Conservation (phyloP, 2,888 invertebrate species). For the Ennomos erosarius region DNA sequence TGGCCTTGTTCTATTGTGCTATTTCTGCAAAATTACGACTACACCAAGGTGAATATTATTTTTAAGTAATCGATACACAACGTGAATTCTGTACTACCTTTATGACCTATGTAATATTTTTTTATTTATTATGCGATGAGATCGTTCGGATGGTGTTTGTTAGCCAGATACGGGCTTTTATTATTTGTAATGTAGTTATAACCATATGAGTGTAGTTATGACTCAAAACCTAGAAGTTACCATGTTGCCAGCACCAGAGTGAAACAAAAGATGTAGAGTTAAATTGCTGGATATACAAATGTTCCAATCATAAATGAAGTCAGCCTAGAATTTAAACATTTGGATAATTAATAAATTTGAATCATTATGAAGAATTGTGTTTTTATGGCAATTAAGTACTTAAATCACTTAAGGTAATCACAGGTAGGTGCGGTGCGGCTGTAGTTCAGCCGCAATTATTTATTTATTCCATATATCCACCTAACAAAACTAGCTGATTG, state of each 20-base stretch:
- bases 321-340: background rate
- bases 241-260: slow-evolving; percentile 27
- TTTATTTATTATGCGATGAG: background rate
- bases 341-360: slow-evolving; percentile 5
- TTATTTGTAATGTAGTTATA: slow-evolving; percentile 3
- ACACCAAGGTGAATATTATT: slow-evolving; percentile 26
- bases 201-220: too few relatives aligned
- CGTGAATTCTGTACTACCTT: background rate
- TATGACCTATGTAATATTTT: slow-evolving; percentile 1
- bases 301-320: background rate
- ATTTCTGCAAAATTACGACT: slow-evolving; percentile 11
- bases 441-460: slow-evolving; percentile 9
- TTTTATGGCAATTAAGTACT: background rate
- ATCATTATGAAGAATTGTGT: slow-evolving; percentile 7
- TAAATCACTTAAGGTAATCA: background rate
- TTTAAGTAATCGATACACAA: slow-evolving; percentile 1
- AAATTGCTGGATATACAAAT: background rate
- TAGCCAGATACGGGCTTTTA: slow-evolving; percentile 25
- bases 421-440: too few relatives aligned
- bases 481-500: slow-evolving; percentile 22
- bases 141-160: slow-evolving; percentile 1
- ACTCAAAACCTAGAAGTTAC: slow-evolving; percentile 25
- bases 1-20: background rate
- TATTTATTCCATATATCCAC: slow-evolving; percentile 15
- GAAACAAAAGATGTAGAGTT: slow-evolving; percentile 9